Evolutionary conservation across 1,140 invertebrate genomes (phyloP), one percentile per base, ranked within the genome.

Genomic region (Orchesella cincta): DNA sequence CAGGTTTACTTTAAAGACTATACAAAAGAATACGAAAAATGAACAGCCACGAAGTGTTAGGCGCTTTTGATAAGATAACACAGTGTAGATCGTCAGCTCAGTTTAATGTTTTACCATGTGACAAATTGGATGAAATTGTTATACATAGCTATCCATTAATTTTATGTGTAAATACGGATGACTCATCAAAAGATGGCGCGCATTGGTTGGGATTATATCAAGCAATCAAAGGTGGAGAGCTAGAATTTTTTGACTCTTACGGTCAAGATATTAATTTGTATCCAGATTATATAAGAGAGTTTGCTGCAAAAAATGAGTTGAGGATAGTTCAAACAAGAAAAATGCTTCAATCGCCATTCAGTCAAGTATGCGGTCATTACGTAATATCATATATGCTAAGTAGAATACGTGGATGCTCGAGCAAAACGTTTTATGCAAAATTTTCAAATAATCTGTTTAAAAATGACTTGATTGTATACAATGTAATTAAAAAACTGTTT

Each of bases 191-290:
- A 51, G 31, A 76, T 20, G 77, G 77, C 1, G 26, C 62, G n/a
- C 74, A 78, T 26, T 78, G 75, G 76, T 29, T 78, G n/a, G 77
- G 57, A 46, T 78, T 73, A n/a, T 34, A 46, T 76, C 14, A 14
- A 57, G 52, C 52, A 57, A 14, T 3, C 8, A 57, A 23, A 26
- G 52, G 52, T 14, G 52, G 14, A 57, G 52, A 57, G 23, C 23
- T 57, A 57, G 52, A 57, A 23, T 57, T 57, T 57, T 23, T 57
- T 12, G 52, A 57, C 23, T 57, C 52, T 23, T 57, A 57, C 23
- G 52, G 52, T 14, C 8, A 14, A 57, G 23, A n/a, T 57, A 26
- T 57, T n/a, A 57, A 57, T 57, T 3, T 23, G 12, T 57, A 57
- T 57, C 52, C 52, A 3, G 12, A 18, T 5, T 57, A 26, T 26